These are phyloP conservation scores for Leptosomus discolor DNA, from an alignment of 2,113 vertebrate species.

Conservation along the genomic window DNA sequence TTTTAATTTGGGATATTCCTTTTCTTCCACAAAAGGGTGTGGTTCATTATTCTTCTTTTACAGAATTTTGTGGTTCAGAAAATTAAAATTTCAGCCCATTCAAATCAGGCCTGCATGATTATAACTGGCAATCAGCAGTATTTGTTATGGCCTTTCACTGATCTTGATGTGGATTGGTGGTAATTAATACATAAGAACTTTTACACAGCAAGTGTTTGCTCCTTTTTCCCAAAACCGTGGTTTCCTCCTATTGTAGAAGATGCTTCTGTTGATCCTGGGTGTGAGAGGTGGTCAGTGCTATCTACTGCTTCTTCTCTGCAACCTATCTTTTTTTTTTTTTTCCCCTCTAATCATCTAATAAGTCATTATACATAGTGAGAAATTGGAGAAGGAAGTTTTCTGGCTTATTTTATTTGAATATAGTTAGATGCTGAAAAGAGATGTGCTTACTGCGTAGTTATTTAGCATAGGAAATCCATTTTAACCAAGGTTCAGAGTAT, in stretches of 20 bases:
- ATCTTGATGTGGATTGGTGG: not conserved
- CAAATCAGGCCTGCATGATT: not conserved
- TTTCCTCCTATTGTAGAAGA: not conserved
- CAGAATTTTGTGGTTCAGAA: not conserved
- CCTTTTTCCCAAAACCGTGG: not conserved
- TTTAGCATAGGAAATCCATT: not conserved
- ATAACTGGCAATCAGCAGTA: not conserved
- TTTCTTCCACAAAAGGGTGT: not conserved
- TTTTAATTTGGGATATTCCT: not conserved
- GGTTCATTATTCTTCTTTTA: not conserved
- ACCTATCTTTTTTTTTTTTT: not conserved
- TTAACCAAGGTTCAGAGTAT: not conserved
- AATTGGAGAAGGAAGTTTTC: not conserved
- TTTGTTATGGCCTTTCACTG: not conserved
- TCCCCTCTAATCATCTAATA: not conserved
- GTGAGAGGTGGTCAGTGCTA: not conserved
- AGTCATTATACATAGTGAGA: not conserved
- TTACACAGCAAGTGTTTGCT: not conserved
- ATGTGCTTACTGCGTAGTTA: not conserved
- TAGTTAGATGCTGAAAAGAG: not conserved
- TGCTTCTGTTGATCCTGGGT: not conserved
- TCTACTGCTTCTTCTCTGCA: not conserved
- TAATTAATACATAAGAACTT: not conserved
- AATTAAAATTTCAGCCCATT: not conserved
- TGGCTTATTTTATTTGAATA: not conserved